Conservation (phyloP, 2,113 vertebrate genomes). For the Poeciliopsis retropinna region DNA sequence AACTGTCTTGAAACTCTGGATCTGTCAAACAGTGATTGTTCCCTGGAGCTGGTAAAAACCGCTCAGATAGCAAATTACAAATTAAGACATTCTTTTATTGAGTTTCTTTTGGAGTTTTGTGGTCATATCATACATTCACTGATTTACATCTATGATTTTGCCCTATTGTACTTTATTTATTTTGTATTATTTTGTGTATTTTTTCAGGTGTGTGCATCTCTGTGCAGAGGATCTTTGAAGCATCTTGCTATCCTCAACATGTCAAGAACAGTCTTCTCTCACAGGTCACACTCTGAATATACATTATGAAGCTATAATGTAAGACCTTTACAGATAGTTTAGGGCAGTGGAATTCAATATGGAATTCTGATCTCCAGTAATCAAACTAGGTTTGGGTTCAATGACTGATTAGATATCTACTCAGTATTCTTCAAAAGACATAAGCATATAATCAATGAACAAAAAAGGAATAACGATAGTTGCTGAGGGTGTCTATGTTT, state of each 20-base stretch:
- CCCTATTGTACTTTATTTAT: fast-evolving
- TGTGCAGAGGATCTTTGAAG: conserved; percentile 90
- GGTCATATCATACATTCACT: not conserved
- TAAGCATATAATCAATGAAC: not conserved
- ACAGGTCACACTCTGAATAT: conserved; percentile 73
- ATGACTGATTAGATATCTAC: not conserved
- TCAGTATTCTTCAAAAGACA: not conserved
- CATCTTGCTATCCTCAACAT: conserved; percentile 91
- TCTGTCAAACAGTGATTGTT: conserved; percentile 91
- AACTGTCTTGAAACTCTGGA: conserved; percentile 90
- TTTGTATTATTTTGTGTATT: no score
- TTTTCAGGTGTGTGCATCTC: conserved; percentile 87
- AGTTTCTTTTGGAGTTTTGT: not conserved
- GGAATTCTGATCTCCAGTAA: not conserved
- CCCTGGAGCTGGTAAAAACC: conserved; percentile 87
- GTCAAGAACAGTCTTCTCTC: conserved; percentile 89
- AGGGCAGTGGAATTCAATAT: not conserved
- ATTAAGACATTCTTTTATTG: not conserved
- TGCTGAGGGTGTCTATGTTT: not conserved
- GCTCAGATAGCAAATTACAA: not conserved
- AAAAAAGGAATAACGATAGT: not conserved
- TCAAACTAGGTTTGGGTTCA: not conserved
- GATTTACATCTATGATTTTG: not conserved
- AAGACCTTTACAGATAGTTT: not conserved
- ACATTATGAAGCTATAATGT: not conserved